These are phyloP conservation scores for Rhorus exstirpatorius DNA, from an alignment of 2,888 invertebrate genomes.

Conservation along the genomic window DNA sequence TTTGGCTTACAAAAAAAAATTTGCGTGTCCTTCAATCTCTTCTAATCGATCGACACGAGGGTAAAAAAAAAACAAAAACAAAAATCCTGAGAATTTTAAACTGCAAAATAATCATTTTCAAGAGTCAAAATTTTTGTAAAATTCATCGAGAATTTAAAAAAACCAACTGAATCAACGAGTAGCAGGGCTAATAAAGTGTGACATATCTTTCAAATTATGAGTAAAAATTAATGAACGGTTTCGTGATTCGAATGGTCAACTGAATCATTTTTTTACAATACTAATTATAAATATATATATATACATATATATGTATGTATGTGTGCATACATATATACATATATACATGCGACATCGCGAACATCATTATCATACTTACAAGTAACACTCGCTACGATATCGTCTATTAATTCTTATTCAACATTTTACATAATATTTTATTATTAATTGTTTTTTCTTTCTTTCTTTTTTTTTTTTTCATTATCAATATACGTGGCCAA, in stretches of 20 bases:
- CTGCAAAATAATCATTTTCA: not conserved
- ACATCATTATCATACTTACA: slow-evolving; percentile 82
- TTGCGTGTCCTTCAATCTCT: no score
- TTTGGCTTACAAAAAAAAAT: not conserved
- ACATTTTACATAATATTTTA: slow-evolving; percentile 69
- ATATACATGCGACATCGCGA: slow-evolving; percentile 75
- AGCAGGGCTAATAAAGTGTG: slow-evolving; percentile 65
- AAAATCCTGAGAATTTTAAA: no score
- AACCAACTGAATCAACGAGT: slow-evolving; percentile 78
- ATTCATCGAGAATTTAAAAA: slow-evolving; percentile 5
- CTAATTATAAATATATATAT: slow-evolving; percentile 31
- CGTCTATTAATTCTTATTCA: slow-evolving; percentile 81
- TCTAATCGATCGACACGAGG: no score
- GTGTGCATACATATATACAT: not conserved
- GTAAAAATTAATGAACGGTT: slow-evolving; percentile 54
- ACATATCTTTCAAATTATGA: slow-evolving; percentile 60
- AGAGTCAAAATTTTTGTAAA: not conserved
- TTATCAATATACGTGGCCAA: slow-evolving; percentile 86
- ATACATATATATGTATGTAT: no score
- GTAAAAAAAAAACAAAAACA: not conserved
- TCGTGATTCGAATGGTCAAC: slow-evolving; percentile 60
- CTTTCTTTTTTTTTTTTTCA: slow-evolving; percentile 63
- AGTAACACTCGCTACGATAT: slow-evolving; percentile 83
- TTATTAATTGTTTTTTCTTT: slow-evolving; percentile 22
- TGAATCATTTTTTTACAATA: slow-evolving; percentile 55